Base-by-base conservation (phyloP, 64 coral and sea anemone species). In the Acropora tenuis region DNA sequence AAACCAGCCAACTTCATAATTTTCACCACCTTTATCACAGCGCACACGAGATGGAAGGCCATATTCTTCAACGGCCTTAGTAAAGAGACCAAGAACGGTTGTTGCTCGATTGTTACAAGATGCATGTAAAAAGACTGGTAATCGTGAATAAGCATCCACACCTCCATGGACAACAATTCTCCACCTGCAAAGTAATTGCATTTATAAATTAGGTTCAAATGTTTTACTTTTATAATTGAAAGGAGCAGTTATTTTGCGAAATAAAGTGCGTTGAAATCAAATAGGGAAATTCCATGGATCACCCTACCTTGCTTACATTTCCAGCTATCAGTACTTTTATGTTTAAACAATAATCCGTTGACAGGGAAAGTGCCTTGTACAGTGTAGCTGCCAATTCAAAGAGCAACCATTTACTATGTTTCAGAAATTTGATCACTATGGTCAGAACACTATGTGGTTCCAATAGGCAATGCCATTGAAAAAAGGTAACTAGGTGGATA, bases 21-120 rank as follows among this genome's bases (percentile, higher is more conserved):
- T 90, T 82, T 90, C 89, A 68, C 89, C 89, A 65, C 89, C 89
- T 82, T 91, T 91, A 74, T 91, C 89, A 76, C 79, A 83, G 16
- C 89, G 47, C 15, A 91, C 69, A 55, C 89, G 78, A 20, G 79
- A 91, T 20, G 78, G 88, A 0, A 90, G 58, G n/a, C 88, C 88
- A 80, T 71, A 90, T 80, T 20, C 48, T 13, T 13, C 46, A 73
- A 90, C 88, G 30, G 76, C 88, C 81, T 90, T 48, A 69, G 43
- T 90, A 50, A 90, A 90, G 47, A 40, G 78, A 67, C 46, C 80
- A 20, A 80, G 41, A 48, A 90, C 78, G 48, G 88, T 90, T 90
- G n/a, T 67, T 47, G 89, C 89, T 76, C 43, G 59, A 69, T 76
- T 91, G 48, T 83, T 91, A 42, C 48, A 59, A 15, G 67, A 91